Evolutionary conservation across 2,113 vertebrate genomes (phyloP), one percentile per base, ranked within the genome.

Genomic region (Tylochromis polylepis): DNA sequence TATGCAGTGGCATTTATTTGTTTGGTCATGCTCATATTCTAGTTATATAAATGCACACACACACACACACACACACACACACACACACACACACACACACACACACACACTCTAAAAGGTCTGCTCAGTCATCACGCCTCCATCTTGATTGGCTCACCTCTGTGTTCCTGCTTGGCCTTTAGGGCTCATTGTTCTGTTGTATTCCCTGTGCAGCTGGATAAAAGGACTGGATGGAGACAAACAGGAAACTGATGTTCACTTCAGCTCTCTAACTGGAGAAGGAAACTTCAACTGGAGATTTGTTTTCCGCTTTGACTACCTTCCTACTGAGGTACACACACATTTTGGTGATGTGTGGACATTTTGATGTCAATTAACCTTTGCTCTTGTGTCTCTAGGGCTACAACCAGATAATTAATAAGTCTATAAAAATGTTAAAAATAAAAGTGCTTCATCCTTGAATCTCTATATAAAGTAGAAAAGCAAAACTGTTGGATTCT

Each of bases 231-330:
- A 98, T 27, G 93, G 94, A 0, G 96, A 98, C 20, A 98, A 97
- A 83, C 99, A 99, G 94, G 98, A 99, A 94, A 99, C 98, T 0
- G 99, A 99, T 0, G 98, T 99, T 85, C 98, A 99, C 95, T 99
- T 99, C 65, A 99, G 97, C 94, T 99, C 98, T 34, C 93, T 99
- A 91, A 99, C 97, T 0, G 98, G 98, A 31, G 98, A 99, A 93
- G 98, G 98, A 55, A 99, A 98, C 95, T 99, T 99, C 95, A 99
- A 98, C 93, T 99, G 98, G 98, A 96, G 98, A 83, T 99, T 98
- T 43, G 93, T 99, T 79, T 99, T 98, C 83, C 95, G 83, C 77
- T 99, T 99, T 16, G 96, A 97, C 95, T 99, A 98, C 90, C 97
- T 99, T 79, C 98, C 98, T 0, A 97, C 97, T 0, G 98, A 99